Evolutionary conservation across 2,888 invertebrate genomes (phyloP), one percentile per base, ranked within the genome.

Genomic region (Meiosimyza platycephala): DNA sequence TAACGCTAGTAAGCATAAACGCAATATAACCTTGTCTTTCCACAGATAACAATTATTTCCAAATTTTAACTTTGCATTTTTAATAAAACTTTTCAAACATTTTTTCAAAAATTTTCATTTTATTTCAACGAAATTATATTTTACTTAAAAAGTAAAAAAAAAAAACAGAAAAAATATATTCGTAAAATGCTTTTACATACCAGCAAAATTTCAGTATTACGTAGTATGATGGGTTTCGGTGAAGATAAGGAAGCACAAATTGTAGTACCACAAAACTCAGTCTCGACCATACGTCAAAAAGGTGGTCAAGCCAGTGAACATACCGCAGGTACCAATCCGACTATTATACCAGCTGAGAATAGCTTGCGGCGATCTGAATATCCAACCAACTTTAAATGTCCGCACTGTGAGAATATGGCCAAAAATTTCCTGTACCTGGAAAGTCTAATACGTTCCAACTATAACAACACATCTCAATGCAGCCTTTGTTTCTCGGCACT

Each of bases 401-500:
- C 78, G 4, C 81, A 85, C 65, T 85, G 84, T 64, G 83, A 83
- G 63, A 83, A 81, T 60, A 81, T 85, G 85, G 85, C 84, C n/a
- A 84, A 84, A 72, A 84, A 84, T 71, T 85, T 84, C 40, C 73
- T 85, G 1, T 82, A 84, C 59, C 72, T 85, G 74, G 84, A 85
- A 71, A 83, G 82, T 33, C 76, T 83, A 13, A 80, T 85, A 57
- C 84, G 84, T 5, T 77, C 80, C 68, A 83, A 84, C 60, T 76
- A 74, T 40, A 78, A 78, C 11, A 73, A 76, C 55, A 74, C 76
- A 5, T 70, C 77, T 0, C 78, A 80, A 66, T 85, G 85, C 75
- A 77, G 50, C 40, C 75, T 82, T 55, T 85, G 84, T 72, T 74
- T 77, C 67, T 81, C 84, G 22, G 78, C 84, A 4, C 79, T 85